phyloP scores from a whole-genome alignment of 2,113 vertebrate genomes.

The Cochlearius cochlearius region DNA sequence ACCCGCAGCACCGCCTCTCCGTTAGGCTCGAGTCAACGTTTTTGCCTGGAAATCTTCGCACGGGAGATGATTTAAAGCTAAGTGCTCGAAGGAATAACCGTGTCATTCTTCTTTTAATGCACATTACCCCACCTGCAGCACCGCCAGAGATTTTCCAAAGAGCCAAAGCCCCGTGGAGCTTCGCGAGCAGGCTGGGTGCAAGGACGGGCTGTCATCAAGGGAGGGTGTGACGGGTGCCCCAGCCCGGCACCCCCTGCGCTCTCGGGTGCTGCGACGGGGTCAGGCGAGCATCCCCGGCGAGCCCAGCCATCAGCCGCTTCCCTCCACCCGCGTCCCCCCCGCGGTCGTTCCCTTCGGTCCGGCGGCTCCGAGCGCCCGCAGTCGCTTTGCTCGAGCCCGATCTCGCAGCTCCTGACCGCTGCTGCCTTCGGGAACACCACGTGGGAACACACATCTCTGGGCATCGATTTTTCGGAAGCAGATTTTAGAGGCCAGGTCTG shows the following conservation, averaged over 20 bases:
- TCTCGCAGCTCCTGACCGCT: background rate
- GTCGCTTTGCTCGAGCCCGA: background rate
- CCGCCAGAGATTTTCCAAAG: background rate
- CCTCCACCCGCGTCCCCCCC: background rate
- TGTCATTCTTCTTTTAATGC: background rate
- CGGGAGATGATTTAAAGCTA: background rate
- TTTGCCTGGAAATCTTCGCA: background rate
- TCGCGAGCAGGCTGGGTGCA: fast-evolving
- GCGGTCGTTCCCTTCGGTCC: fast-evolving
- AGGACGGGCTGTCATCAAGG: fast-evolving
- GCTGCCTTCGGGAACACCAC: background rate
- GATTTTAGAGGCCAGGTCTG: background rate
- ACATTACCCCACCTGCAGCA: background rate
- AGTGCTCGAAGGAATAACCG: background rate
- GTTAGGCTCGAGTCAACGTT: background rate
- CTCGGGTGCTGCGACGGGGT: fast-evolving
- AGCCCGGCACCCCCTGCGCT: too few species aligned
- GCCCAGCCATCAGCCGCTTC: background rate
- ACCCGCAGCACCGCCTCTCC: background rate
- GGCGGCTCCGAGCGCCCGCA: fast-evolving
- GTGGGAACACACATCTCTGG: fast-evolving
- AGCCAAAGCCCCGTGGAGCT: background rate
- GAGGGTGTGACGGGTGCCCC: background rate
- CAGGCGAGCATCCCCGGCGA: background rate
- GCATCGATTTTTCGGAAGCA: background rate